A percentile compares a stretch with the other conserved stretches of the same genome.
Evolutionary conservation across 2,113 vertebrate species (phyloP).

Genomic region (Dicaeum eximium): DNA sequence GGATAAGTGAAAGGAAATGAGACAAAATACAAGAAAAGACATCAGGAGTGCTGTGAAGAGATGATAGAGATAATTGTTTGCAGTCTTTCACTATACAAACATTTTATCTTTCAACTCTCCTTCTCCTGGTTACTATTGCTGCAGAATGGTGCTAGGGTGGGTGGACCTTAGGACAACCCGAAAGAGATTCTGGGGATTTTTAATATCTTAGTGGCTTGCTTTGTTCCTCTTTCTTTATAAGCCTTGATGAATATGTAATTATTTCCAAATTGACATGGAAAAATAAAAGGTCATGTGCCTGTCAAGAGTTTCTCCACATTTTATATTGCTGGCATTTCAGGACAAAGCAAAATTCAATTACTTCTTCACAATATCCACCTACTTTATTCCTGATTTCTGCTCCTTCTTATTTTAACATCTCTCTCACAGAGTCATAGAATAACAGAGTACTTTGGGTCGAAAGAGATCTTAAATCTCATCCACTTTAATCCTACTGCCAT

Average conservation of each 20-base stretch:
- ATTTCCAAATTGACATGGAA: not conserved
- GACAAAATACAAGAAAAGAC: not conserved
- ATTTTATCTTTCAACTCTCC: not conserved
- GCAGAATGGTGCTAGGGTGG: not conserved
- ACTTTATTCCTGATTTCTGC: not conserved
- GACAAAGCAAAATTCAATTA: not conserved
- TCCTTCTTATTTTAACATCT: not conserved
- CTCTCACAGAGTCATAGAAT: not conserved
- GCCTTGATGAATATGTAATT: not conserved
- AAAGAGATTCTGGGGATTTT: not conserved
- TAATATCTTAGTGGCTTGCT: not conserved
- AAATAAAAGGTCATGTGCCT: not conserved
- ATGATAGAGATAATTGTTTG: not conserved
- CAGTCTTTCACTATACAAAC: not conserved
- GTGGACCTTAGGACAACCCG: not conserved
- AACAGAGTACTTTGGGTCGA: not conserved
- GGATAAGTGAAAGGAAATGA: not conserved
- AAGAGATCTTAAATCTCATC: not conserved
- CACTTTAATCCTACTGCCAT: not conserved
- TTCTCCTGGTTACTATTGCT: not conserved
- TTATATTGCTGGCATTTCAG: not conserved
- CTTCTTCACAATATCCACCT: not conserved
- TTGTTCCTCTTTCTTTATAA: not conserved
- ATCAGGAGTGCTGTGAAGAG: not conserved
- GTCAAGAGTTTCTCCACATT: not conserved